Evolutionary conservation across 2,113 vertebrate species (phyloP).

Genomic region (Formicarius rufipectus): DNA sequence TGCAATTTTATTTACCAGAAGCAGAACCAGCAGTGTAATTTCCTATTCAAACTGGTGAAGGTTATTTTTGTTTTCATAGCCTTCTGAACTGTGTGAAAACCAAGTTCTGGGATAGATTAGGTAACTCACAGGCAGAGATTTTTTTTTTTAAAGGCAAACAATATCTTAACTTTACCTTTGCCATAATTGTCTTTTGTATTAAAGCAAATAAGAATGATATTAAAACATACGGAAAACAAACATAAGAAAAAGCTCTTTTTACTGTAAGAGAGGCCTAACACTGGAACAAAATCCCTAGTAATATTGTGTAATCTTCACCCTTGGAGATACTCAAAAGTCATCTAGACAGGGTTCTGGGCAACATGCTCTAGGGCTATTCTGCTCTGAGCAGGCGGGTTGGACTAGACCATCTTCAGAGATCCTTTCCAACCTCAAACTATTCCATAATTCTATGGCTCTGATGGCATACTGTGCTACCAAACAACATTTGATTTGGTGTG

Average conservation of each 20-base stretch:
- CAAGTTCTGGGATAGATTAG: background rate
- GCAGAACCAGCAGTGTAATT: background rate
- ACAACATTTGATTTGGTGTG: background rate
- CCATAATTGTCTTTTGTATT: background rate
- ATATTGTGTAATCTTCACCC: background rate
- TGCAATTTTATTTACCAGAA: background rate
- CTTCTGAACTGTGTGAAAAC: background rate
- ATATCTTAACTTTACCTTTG: background rate
- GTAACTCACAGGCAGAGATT: background rate
- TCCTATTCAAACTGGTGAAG: background rate
- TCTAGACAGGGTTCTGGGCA: background rate
- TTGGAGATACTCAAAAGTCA: background rate
- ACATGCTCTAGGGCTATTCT: background rate
- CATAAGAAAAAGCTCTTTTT: background rate
- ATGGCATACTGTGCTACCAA: background rate
- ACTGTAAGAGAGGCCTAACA: background rate
- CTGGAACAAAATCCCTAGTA: background rate
- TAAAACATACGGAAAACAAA: background rate
- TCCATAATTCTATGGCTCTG: background rate
- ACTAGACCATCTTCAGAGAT: background rate
- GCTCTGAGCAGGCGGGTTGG: fast-evolving
- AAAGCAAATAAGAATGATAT: background rate
- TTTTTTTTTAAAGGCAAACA: background rate
- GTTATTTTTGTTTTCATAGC: background rate
- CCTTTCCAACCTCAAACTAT: background rate